Evolutionary conservation across 2,797 vertebrate species (phyloP).

Genomic region (Rhinogobio ventralis): DNA sequence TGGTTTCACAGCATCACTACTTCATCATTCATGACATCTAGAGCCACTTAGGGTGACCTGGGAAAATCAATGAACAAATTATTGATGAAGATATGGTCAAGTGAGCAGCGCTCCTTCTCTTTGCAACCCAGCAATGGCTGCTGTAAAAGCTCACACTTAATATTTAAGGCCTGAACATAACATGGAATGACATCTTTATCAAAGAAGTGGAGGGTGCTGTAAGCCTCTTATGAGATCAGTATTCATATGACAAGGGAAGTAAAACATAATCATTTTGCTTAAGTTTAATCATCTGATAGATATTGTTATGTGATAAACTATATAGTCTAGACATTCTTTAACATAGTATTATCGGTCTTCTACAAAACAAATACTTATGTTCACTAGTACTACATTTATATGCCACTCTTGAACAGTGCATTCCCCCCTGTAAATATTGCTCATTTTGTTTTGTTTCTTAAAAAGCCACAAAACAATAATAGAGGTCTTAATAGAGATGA

Average conservation of each 20-base stretch:
- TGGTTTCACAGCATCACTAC: constrained; percentile 17
- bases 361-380: not conserved
- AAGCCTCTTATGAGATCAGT: not conserved
- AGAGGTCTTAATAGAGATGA: too few species aligned
- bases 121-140: constrained; percentile 15
- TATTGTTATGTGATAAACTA: constrained; percentile 2
- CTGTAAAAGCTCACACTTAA: constrained; percentile 35
- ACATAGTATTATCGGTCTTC: not conserved
- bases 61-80: constrained; percentile 59
- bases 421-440: not conserved
- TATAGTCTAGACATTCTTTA: not conserved
- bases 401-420: not conserved
- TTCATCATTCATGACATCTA: constrained; percentile 57
- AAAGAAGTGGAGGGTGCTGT: not conserved
- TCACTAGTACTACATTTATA: not conserved
- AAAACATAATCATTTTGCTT: not conserved
- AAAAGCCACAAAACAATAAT: not conserved
- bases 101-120: constrained; percentile 34
- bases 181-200: not conserved
- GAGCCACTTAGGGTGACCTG: constrained; percentile 52
- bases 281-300: not conserved
- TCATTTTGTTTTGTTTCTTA: not conserved
- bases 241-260: not conserved
- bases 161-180: constrained; percentile 22
- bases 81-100: constrained; percentile 57